Conservation (phyloP, 2,888 invertebrate genomes). For the Dynastes maya region DNA sequence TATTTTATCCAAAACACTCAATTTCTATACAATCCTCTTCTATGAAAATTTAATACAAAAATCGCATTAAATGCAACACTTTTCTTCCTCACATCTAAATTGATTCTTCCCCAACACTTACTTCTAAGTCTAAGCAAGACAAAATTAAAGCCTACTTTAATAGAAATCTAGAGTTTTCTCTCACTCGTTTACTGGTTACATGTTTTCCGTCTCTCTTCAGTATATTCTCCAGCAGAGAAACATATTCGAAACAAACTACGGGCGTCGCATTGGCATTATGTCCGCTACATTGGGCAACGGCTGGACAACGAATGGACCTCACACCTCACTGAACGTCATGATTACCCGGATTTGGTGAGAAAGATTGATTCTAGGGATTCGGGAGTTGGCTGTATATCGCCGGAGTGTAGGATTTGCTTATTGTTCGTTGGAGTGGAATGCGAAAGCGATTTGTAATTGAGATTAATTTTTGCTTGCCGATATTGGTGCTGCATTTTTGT, state of each 20-base stretch:
- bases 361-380: slow-evolving; percentile 57
- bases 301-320: slow-evolving; percentile 56
- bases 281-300: slow-evolving; percentile 55
- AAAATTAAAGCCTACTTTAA: slow-evolving; percentile 30
- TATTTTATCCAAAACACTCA: neutral
- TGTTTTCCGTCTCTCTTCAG: neutral
- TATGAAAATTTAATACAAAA: neutral
- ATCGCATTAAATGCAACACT: neutral
- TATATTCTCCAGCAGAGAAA: neutral
- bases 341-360: slow-evolving; percentile 58
- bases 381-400: neutral
- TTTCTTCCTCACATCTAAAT: neutral
- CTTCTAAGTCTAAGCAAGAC: slow-evolving; percentile 24
- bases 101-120: slow-evolving; percentile 35
- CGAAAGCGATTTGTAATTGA: slow-evolving; percentile 18
- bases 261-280: slow-evolving; percentile 50
- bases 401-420: slow-evolving; percentile 16
- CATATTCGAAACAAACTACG: slow-evolving; percentile 6
- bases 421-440: neutral
- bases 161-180: neutral
- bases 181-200: neutral
- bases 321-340: slow-evolving; percentile 60
- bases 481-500: too few relatives aligned
- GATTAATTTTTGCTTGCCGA: slow-evolving; percentile 14
- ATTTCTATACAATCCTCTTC: neutral